Evolutionary conservation across 2,888 invertebrate species (phyloP), one percentile per base, ranked within the genome.

Genomic region (Ormyrus thymus): DNA sequence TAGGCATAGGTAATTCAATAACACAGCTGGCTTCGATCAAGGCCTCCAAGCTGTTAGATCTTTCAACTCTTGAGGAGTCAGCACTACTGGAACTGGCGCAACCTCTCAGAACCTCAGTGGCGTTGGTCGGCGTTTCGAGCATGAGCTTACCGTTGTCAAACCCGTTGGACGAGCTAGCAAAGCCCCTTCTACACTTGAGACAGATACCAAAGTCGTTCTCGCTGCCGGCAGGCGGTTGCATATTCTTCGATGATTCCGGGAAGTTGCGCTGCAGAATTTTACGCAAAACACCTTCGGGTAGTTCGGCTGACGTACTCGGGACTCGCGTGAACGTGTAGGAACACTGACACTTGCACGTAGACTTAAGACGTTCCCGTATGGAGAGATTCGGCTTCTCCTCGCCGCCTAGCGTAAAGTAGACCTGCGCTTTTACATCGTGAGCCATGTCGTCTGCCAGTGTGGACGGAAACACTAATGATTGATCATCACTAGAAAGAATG

Each of bases 81-180:
- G 29, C 29, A 29, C 51, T 66, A 5, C 78, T 62, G 6, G 82
- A 84, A 64, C 73, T 83, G 10, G 84, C 86, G 15, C 89, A 89
- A 5, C 87, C 87, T 5, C 88, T 84, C n/a, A 89, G 81, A 90
- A 95, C 92, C 86, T 95, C 95, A 0, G 95, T 95, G 51, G 95
- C 95, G 87, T 95, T 95, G 0, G 95, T 95, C 0, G 95, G 95
- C 0, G 95, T 95, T 86, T 95, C 95, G 59, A 95, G 90, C 82
- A 88, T 80, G 13, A 87, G 82, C 66, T 87, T 89, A 11, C 82
- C 83, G 11, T 82, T 83, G 13, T 85, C 86, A 48, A 83, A 85
- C 29, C 82, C 81, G 29, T 83, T 83, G 0, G 84, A 79, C 5
- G 83, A 81, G 0, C 79, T 64, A 7, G 79, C 70, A 5, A 81